Evolutionary conservation across 2,797 vertebrate genomes (phyloP).

Genomic region (Darevskia mixta): DNA sequence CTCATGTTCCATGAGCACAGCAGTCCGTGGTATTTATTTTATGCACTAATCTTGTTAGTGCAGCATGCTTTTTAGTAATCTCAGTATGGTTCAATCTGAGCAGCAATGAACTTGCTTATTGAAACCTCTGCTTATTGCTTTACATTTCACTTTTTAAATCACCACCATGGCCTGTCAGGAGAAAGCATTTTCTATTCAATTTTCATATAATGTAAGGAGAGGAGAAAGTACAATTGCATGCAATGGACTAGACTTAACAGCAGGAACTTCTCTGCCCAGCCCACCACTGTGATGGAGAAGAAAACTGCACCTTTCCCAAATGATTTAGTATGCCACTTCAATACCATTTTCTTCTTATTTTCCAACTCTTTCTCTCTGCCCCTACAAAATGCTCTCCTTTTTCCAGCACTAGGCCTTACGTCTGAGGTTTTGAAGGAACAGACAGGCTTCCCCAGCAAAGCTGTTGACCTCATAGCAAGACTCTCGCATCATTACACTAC

Average conservation of each 20-base stretch:
- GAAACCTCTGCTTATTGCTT: neutral
- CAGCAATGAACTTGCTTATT: neutral
- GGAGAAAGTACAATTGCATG: neutral
- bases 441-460: too few relatives aligned
- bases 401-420: too few relatives aligned
- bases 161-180: neutral
- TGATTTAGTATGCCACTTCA: too few relatives aligned
- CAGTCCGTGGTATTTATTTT: neutral
- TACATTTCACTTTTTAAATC: neutral
- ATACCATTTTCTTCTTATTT: too few relatives aligned
- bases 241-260: neutral
- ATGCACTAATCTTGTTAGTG: neutral
- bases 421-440: too few relatives aligned
- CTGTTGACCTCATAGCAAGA: too few relatives aligned
- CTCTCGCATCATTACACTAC: neutral
- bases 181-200: neutral
- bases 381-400: too few relatives aligned
- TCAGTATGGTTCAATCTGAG: neutral
- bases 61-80: neutral
- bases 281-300: too few relatives aligned
- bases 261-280: neutral
- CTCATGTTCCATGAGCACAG: neutral
- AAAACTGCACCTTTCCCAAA: too few relatives aligned
- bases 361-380: too few relatives aligned
- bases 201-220: neutral